Evolutionary conservation across 2,113 vertebrate species (phyloP), one percentile per base, ranked within the genome.

Genomic region (Brienomyrus longianalis): DNA sequence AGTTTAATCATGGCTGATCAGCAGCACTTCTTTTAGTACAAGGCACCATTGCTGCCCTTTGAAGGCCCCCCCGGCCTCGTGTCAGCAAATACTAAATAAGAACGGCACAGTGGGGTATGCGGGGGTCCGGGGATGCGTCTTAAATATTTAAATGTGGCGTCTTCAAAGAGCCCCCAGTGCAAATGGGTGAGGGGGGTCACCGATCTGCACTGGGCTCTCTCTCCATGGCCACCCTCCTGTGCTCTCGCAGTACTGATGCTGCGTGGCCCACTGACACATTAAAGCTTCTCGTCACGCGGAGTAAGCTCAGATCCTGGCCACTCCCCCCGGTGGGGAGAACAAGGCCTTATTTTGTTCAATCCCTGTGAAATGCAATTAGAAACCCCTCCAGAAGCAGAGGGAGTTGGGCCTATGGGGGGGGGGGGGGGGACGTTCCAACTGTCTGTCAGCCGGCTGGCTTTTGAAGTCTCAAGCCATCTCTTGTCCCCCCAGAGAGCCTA

Each of bases 381-480:
- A 95, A 94, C 92, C 93, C 92, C 93, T 94, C 92, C 91, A 50
- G 92, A 93, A 93, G 91, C 94, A 92, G 93, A 91, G 89, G 95
- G 95, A 94, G 92, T 91, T 91, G 83, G 45, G 92, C 91, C 92
- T 92, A 90, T 94, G 88, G 85, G 56, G 86, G 86, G 84, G 43
- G 39, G 31, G 39, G 70, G 90, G 91, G 86, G 83, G 45, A 96
- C 94, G 94, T 95, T 95, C 95, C 94, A 8, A 92, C 95, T 94
- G 92, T 94, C 95, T 96, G 94, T 95, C 95, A 95, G 92, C 89
- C 95, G 91, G 94, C 93, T 94, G 92, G 92, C 94, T 96, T 96
- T 97, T 96, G 96, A 97, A 96, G 95, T 96, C 91, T 90, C 80
- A 89, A 92, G 94, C 95, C 94, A 94, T 96, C 95, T 95, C 95